Conservation (phyloP, 2,113 vertebrate genomes). For the Lepus americanus region DNA sequence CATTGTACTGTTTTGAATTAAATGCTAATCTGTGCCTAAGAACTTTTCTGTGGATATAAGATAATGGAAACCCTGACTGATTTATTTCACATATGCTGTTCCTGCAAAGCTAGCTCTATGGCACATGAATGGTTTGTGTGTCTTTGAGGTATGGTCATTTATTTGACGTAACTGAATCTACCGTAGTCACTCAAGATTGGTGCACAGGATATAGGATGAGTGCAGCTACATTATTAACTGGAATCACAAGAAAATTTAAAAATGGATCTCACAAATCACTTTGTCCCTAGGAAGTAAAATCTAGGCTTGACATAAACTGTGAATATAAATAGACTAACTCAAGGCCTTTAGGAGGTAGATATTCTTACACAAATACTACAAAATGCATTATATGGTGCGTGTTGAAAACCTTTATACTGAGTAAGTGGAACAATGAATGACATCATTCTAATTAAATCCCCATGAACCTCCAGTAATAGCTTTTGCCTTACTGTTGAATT, state of each 20-base stretch:
- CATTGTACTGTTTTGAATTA: background rate
- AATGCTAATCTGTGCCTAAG: background rate
- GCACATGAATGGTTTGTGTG: background rate
- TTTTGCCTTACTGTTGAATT: constrained; percentile 2
- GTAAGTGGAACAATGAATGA: constrained; percentile 8
- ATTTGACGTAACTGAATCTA: background rate
- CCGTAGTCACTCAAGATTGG: background rate
- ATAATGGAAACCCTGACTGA: background rate
- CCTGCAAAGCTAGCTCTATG: background rate
- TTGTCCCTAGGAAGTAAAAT: background rate
- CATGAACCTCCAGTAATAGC: background rate
- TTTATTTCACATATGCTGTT: background rate
- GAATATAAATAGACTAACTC: background rate
- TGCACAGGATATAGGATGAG: background rate
- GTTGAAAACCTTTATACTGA: background rate
- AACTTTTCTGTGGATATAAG: background rate
- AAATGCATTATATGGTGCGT: background rate
- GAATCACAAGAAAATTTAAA: constrained; percentile 31
- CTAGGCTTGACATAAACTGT: background rate
- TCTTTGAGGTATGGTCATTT: background rate
- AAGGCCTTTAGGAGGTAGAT: background rate
- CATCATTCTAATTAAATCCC: background rate
- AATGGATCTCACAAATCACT: constrained; percentile 1
- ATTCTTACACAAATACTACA: background rate
- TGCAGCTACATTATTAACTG: constrained; percentile 17